These are phyloP conservation scores for Rhodophaea formosa DNA, from an alignment of 2,888 invertebrate genomes.

Conservation along the genomic window DNA sequence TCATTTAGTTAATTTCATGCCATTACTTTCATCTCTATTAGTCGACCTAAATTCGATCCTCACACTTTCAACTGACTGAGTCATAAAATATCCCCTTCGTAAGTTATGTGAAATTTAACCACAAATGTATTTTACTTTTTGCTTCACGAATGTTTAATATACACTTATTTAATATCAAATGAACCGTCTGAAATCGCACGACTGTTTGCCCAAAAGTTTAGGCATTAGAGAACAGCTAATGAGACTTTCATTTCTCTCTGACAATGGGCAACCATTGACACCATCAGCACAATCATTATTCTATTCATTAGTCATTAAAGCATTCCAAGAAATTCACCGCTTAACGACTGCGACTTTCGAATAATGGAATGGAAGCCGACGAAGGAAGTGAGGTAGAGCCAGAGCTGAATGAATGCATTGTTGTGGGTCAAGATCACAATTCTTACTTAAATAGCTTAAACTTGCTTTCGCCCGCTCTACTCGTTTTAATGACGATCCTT, in stretches of 20 bases:
- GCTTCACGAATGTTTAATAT: background rate
- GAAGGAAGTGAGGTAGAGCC: background rate
- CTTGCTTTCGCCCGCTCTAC: too few species aligned
- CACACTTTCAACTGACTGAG: background rate
- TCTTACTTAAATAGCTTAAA: background rate
- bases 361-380: background rate
- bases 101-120: background rate
- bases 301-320: background rate
- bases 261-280: background rate
- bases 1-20: background rate
- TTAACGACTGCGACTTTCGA: background rate
- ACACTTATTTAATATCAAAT: background rate
- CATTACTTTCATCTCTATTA: constrained; percentile 1
- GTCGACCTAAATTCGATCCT: background rate
- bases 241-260: background rate
- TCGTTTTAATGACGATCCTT: too few species aligned
- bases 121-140: background rate
- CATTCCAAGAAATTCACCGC: background rate
- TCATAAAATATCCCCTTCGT: background rate
- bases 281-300: background rate
- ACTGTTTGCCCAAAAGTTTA: background rate
- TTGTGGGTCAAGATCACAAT: background rate
- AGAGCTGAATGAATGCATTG: background rate
- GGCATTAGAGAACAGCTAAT: background rate
- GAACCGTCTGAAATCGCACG: background rate